A percentile compares a stretch with the other conserved stretches of the same genome.
These are phyloP conservation scores for Miltochrista miniata DNA, from an alignment of 2,888 invertebrate genomes.

Conservation along the genomic window DNA sequence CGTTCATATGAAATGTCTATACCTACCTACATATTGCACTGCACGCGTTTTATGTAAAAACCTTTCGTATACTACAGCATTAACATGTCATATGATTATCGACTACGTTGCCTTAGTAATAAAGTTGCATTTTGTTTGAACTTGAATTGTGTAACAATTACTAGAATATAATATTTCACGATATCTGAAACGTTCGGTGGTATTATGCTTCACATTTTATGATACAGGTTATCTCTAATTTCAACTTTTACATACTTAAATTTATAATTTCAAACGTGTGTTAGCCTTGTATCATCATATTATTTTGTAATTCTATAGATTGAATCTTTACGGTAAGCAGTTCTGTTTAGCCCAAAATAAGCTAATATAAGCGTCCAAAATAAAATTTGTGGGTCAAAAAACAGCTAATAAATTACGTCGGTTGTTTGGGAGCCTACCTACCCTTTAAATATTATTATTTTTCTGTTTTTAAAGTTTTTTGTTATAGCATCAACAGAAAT, in stretches of 20 bases:
- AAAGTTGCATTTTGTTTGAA: conserved; percentile 8
- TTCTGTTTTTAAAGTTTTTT: too few relatives aligned
- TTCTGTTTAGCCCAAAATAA: neutral
- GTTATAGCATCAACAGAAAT: too few relatives aligned
- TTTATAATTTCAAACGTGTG: neutral
- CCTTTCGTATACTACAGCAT: conserved; percentile 18
- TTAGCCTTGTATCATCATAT: neutral
- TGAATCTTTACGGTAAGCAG: neutral
- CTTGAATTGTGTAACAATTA: conserved; percentile 3
- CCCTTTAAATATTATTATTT: too few relatives aligned
- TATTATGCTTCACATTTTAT: conserved; percentile 16
- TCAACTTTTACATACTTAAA: neutral
- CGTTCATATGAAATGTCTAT: conserved; percentile 42
- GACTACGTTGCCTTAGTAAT: neutral
- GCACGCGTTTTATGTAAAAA: conserved; percentile 23
- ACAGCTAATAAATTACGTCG: too few relatives aligned
- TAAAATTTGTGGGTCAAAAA: too few relatives aligned
- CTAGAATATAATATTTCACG: conserved; percentile 11
- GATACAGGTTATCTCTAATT: conserved; percentile 14
- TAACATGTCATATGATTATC: conserved; percentile 7
- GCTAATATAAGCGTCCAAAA: too few relatives aligned
- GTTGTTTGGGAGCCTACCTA: too few relatives aligned
- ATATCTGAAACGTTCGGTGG: conserved; percentile 23
- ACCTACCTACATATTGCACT: conserved; percentile 25
- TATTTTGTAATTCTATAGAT: neutral